phyloP scores from a whole-genome alignment of 2,113 vertebrate species.

The Myiozetetes cayanensis region DNA sequence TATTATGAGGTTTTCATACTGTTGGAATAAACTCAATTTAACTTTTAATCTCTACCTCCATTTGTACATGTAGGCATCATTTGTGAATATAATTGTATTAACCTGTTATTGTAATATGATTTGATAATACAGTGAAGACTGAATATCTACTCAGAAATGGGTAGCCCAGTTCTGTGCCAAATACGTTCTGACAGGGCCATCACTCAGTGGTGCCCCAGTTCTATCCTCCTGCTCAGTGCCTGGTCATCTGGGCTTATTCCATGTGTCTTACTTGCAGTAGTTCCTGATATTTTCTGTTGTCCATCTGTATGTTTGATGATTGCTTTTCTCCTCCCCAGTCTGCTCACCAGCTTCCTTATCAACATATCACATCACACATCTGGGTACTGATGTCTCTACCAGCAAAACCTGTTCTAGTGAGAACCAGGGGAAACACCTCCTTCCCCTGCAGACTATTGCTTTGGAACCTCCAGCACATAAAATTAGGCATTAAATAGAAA shows the following conservation, averaged over 20 bases:
- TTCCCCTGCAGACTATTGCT: not conserved
- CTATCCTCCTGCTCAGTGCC: not conserved
- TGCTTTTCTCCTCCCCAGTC: not conserved
- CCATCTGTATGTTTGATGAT: not conserved
- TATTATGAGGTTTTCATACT: not conserved
- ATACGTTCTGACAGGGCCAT: not conserved
- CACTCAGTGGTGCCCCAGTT: not conserved
- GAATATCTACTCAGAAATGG: not conserved
- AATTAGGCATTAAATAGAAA: not conserved
- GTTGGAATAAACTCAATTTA: not conserved
- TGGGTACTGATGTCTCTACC: not conserved
- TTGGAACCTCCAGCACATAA: not conserved
- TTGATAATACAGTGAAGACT: not conserved
- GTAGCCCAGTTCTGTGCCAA: not conserved
- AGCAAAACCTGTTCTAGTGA: not conserved
- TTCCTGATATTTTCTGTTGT: not conserved
- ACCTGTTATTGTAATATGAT: not conserved
- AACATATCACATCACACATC: not conserved
- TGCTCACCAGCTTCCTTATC: not conserved
- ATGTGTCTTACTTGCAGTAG: not conserved
- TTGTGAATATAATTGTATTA: not conserved
- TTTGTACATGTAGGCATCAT: not conserved
- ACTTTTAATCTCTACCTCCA: not conserved
- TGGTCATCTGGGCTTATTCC: not conserved
- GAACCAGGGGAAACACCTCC: not conserved